Base-by-base conservation (phyloP, 1,140 invertebrate species). In the Calliphora vicina region DNA sequence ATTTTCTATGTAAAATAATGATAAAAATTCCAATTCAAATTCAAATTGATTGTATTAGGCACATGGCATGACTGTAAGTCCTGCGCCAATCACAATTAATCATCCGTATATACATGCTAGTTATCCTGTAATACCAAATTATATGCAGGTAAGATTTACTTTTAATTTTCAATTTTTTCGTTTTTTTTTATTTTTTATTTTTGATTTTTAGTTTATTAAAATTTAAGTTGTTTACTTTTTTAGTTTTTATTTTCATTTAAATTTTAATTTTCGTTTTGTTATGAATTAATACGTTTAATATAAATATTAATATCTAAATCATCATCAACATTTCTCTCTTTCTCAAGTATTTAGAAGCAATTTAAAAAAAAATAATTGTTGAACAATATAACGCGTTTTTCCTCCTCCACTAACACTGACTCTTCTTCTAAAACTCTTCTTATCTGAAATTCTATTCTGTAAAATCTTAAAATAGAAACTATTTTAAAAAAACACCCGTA, bases 51-150 rank as follows among this genome's bases (percentile, higher is more conserved):
- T 83, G 80, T 81, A 80, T 72, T 87, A 91, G 90, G 90, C 90
- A 88, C 90, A 91, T 89, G 89, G 90, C 86, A 91, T 91, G 90
- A 90, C 89, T 84, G 89, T 90, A 87, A 90, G 88, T 90, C 90
- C 90, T 87, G 89, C 90, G 89, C 90, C 89, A 88, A 88, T 90
- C 90, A 91, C 90, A 87, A 89, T 90, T 86, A 90, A 90, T 88
- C 89, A 91, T 91, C 89, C 88, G 88, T 91, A 89, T 89, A 86
- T 90, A 87, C 89, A 91, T 85, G 87, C 90, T 89, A 89, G 87
- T 90, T 90, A 88, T 91, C 89, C 88, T 88, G 89, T 90, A 86
- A 87, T 90, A 87, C 88, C 89, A 89, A 89, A 89, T 87, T 90
- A 90, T 88, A 88, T 90, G 85, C 90, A 90, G 90, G 90, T 91